Evolutionary conservation across 2,113 vertebrate species (phyloP).

Genomic region (Hydrolagus affinis): DNA sequence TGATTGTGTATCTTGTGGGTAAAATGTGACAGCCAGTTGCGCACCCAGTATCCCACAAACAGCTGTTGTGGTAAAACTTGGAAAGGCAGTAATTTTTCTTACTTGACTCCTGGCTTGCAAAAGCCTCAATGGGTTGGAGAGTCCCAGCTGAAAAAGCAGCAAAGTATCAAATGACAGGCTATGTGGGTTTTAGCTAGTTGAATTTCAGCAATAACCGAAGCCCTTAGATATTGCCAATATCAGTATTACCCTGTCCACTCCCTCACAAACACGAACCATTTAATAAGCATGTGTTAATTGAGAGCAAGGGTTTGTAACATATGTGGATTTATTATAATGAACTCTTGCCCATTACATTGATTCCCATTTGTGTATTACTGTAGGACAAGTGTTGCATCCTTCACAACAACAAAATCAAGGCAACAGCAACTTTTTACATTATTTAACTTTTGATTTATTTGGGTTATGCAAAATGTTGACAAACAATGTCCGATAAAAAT

Average conservation of each 20-base stretch:
- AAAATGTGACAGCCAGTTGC: too few relatives aligned
- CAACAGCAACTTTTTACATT: not conserved
- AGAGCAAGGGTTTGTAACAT: not conserved
- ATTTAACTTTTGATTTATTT: slow-evolving; percentile 30
- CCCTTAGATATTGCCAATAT: too few relatives aligned
- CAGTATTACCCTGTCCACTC: not conserved
- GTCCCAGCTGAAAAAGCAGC: too few relatives aligned
- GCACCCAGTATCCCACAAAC: too few relatives aligned
- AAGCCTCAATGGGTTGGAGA: too few relatives aligned
- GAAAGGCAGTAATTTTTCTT: too few relatives aligned
- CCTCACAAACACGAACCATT: not conserved
- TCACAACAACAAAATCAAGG: not conserved
- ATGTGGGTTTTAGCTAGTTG: too few relatives aligned
- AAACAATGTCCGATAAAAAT: slow-evolving; percentile 30
- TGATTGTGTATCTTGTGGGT: too few relatives aligned
- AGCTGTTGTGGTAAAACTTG: too few relatives aligned
- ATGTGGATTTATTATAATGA: not conserved
- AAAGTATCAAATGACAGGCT: too few relatives aligned
- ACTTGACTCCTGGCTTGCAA: too few relatives aligned
- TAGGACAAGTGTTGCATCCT: not conserved
- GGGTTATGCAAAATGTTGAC: slow-evolving; percentile 30
- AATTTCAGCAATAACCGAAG: too few relatives aligned
- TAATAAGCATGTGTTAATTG: not conserved
- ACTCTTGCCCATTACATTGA: not conserved
- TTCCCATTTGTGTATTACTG: not conserved